These are phyloP conservation scores for Ommatoiulus sabulosus DNA, from an alignment of 2,888 invertebrate genomes.

Conservation along the genomic window DNA sequence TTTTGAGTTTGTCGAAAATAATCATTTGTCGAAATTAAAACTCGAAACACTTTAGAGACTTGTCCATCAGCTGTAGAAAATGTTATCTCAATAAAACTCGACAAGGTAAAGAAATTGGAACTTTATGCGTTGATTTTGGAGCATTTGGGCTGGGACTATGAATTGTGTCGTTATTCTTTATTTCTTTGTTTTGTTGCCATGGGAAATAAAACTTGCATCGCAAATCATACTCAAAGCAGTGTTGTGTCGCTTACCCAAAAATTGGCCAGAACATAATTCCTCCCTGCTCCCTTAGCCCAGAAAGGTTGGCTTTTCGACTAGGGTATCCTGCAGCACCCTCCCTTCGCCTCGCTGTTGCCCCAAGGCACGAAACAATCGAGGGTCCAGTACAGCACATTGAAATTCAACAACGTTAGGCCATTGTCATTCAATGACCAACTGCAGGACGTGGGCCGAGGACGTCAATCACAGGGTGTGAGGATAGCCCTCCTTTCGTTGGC, in stretches of 20 bases:
- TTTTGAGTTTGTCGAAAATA: no score
- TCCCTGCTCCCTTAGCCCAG: neutral
- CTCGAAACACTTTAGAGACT: no score
- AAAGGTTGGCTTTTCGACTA: neutral
- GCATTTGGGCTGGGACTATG: no score
- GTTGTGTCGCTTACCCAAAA: neutral
- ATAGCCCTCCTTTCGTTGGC: neutral
- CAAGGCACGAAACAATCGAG: constrained; percentile 4
- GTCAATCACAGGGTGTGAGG: neutral
- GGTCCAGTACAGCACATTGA: neutral
- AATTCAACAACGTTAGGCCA: neutral
- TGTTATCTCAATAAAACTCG: no score
- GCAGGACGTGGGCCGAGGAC: neutral
- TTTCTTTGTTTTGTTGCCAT: no score
- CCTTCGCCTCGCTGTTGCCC: neutral
- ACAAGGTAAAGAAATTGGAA: no score
- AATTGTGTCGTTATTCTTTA: no score
- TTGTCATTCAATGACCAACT: neutral
- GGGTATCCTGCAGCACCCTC: neutral
- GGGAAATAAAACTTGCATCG: neutral
- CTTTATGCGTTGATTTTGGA: no score
- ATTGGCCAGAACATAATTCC: neutral
- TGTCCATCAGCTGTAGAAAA: no score
- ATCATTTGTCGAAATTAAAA: no score
- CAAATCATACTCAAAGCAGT: neutral